These are phyloP conservation scores for Sardina pilchardus DNA, from an alignment of 2,113 vertebrate genomes.

Conservation along the genomic window DNA sequence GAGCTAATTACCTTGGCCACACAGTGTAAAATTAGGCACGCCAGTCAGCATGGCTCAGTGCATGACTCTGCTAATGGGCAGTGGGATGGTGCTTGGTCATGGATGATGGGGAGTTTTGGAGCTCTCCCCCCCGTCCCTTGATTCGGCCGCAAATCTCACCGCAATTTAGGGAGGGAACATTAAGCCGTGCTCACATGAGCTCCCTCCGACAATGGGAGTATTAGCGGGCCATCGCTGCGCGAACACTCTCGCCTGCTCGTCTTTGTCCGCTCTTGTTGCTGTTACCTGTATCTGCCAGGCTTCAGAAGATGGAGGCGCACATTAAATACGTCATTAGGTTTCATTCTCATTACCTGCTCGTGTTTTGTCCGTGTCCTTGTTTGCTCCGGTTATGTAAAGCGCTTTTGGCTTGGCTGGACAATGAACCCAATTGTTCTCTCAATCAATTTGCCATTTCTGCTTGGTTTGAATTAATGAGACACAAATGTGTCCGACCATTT, in stretches of 20 bases:
- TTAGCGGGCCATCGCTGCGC: not conserved
- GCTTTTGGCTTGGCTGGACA: constrained; percentile 18
- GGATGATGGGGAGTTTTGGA: not conserved
- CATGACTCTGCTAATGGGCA: constrained; percentile 6
- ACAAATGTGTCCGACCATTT: constrained; percentile 6
- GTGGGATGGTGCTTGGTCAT: not conserved
- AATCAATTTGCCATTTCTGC: constrained; percentile 26
- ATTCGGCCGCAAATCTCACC: not conserved
- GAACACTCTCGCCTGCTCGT: not conserved
- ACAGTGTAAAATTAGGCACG: not conserved
- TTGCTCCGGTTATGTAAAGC: constrained; percentile 22
- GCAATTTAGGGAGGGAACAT: not conserved
- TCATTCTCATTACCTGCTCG: constrained; percentile 18
- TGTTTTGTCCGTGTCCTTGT: constrained; percentile 29
- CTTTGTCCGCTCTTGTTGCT: not conserved
- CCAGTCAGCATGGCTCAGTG: not conserved
- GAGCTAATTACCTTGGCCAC: constrained; percentile 2
- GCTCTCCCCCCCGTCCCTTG: not conserved
- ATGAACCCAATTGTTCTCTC: constrained; percentile 24
- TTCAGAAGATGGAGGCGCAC: not conserved
- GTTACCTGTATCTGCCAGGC: constrained; percentile 9
- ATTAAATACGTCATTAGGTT: constrained; percentile 34
- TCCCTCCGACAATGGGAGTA: not conserved
- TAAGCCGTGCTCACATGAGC: not conserved
- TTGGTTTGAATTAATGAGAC: constrained; percentile 26